Conservation (phyloP, 2,888 invertebrate genomes). For the Liopterus haemorrhoidalis region DNA sequence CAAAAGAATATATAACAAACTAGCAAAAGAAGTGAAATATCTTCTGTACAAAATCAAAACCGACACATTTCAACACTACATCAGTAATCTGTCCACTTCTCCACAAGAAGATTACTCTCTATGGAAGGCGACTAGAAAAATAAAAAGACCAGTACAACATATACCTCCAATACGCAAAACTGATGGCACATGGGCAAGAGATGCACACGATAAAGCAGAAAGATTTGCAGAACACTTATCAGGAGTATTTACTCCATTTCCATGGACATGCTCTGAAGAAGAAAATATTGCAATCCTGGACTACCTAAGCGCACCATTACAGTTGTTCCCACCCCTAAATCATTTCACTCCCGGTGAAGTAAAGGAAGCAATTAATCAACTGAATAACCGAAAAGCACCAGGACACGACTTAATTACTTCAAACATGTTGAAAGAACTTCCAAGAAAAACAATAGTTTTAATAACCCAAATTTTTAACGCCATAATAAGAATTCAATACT, state of each 20-base stretch:
- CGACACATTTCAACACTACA: constrained; percentile 17
- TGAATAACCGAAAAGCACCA: constrained; percentile 28
- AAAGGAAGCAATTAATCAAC: constrained; percentile 13
- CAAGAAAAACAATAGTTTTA: constrained; percentile 27
- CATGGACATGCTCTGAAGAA: background rate
- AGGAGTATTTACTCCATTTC: constrained; percentile 11
- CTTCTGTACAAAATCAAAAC: constrained; percentile 18
- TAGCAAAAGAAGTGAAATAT: constrained; percentile 24
- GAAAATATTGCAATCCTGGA: background rate
- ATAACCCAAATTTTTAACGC: constrained; percentile 33
- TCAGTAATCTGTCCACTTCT: constrained; percentile 14
- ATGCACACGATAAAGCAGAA: constrained; percentile 26
- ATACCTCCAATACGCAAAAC: constrained; percentile 14
- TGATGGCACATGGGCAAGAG: constrained; percentile 16
- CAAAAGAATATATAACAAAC: constrained; percentile 24
- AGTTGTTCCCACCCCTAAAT: constrained; percentile 10
- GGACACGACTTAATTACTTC: constrained; percentile 33
- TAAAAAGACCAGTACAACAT: constrained; percentile 16
- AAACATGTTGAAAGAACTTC: constrained; percentile 30
- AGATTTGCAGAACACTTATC: constrained; percentile 26
- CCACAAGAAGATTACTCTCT: constrained; percentile 18
- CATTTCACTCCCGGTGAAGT: constrained; percentile 16
- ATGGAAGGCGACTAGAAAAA: constrained; percentile 25
- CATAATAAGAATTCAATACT: constrained; percentile 26
- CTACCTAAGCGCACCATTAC: constrained; percentile 15